Base-by-base conservation (phyloP, 2,888 invertebrate species). In the Lissocephala sabroskyi region DNA sequence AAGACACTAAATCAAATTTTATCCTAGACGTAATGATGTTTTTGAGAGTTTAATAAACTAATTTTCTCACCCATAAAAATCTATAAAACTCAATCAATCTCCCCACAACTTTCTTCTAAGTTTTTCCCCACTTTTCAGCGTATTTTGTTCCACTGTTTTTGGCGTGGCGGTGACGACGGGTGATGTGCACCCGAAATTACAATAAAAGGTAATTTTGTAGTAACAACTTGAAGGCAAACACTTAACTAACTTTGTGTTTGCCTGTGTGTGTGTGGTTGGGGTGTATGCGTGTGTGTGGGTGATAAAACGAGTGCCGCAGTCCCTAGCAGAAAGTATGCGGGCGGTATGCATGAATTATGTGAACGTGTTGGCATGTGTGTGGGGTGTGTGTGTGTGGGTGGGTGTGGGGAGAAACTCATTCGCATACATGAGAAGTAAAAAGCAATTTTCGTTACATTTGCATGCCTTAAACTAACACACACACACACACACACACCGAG, bases 371-470 rank as follows among this genome's bases (percentile, higher is more conserved):
- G 35, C 17, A 39, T 28, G 48, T 36, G 37, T 14, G 39, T 37
- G 40, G 32, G 40, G 45, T 29, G 45, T 33, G 36, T 14, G 39
- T 37, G 40, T 35, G 40, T 42, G 36, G 42, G 37, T 41, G 19
- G 35, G 45, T 41, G 36, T 50, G 58, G 43, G 48, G 30, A 46
- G 23, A 43, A 57, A 60, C 73, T 52, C 61, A 64, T 68, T 67
- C 76, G 61, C 61, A 73, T 56, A 58, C 52, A 64, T 55, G 65
- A 41, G 54, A 57, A 64, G 77, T 67, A 76, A 70, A 73, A 76
- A 76, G 70, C 74, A 76, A 68, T 68, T 76, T 76, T 76, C 77
- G 77, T 68, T 68, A 76, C 77, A 68, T 71, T 73, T 77, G 74
- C 77, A 65, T 77, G 70, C 49, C 70, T 62, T 77, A 65, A 68